Evolutionary conservation across 2,888 invertebrate genomes (phyloP).

Genomic region (Patella caerulea): DNA sequence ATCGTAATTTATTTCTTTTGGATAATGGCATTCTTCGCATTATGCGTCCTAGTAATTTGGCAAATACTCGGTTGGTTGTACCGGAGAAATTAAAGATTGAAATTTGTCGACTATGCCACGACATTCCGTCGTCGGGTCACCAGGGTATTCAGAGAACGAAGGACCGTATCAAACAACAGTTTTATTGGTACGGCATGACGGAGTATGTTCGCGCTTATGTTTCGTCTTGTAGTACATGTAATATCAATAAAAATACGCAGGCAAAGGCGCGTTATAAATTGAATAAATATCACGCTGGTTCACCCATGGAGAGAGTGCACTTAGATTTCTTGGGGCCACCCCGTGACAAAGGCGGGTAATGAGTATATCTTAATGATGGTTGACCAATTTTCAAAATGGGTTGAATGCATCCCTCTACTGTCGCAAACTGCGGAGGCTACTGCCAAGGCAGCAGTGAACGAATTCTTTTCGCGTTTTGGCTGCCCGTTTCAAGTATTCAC

Average conservation of each 20-base stretch:
- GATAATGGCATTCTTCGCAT: too few relatives aligned
- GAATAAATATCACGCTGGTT: not conserved
- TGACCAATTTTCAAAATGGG: not conserved
- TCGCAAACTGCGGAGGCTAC: too few relatives aligned
- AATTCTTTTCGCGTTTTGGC: too few relatives aligned
- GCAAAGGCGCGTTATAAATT: not conserved
- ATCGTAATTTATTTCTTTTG: too few relatives aligned
- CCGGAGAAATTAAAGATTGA: too few relatives aligned
- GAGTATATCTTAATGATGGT: not conserved
- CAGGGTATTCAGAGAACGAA: not conserved
- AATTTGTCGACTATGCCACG: not conserved
- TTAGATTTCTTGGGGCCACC: not conserved
- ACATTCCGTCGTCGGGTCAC: not conserved
- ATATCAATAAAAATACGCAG: not conserved
- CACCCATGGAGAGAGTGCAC: not conserved
- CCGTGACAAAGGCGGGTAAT: not conserved
- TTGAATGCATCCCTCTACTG: too few relatives aligned
- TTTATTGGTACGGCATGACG: not conserved
- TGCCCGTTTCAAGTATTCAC: too few relatives aligned
- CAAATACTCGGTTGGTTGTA: too few relatives aligned
- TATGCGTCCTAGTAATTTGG: too few relatives aligned
- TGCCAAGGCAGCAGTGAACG: too few relatives aligned
- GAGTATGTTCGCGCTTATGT: not conserved
- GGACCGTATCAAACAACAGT: not conserved
- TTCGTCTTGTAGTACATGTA: not conserved